Conservation (phyloP, 2,113 vertebrate genomes). For the Microtus oregoni region DNA sequence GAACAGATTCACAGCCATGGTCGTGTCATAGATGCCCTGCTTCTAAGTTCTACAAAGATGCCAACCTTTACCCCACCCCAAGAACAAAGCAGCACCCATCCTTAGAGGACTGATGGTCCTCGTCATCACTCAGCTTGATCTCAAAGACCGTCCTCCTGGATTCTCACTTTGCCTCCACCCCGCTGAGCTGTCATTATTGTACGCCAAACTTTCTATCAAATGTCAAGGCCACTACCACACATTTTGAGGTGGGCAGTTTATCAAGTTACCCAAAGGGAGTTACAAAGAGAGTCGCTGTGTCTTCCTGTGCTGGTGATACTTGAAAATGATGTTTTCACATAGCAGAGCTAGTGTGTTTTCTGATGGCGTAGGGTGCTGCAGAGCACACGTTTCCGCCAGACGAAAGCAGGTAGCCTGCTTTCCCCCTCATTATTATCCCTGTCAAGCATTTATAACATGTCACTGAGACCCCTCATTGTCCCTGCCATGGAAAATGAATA, state of each 20-base stretch:
- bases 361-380: too few relatives aligned
- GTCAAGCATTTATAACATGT: too few relatives aligned
- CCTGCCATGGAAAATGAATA: too few relatives aligned
- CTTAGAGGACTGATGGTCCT: not conserved
- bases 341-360: too few relatives aligned
- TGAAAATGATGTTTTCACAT: too few relatives aligned
- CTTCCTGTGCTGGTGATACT: too few relatives aligned
- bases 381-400: too few relatives aligned
- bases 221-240: not conserved
- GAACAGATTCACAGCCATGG: not conserved
- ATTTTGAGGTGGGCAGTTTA: not conserved
- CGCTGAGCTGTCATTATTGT: not conserved
- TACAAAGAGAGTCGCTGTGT: not conserved
- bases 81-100: not conserved
- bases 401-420: too few relatives aligned
- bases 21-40: not conserved
- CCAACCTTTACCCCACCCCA: not conserved
- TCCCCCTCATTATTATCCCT: too few relatives aligned
- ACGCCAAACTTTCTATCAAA: not conserved
- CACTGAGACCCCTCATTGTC: too few relatives aligned
- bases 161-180: not conserved
- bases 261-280: not conserved
- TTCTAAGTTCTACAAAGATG: too few relatives aligned
- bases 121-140: not conserved
- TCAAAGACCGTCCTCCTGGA: too few relatives aligned